These are phyloP conservation scores for Ochlodes sylvanus DNA, from an alignment of 2,888 invertebrate genomes.

Conservation along the genomic window DNA sequence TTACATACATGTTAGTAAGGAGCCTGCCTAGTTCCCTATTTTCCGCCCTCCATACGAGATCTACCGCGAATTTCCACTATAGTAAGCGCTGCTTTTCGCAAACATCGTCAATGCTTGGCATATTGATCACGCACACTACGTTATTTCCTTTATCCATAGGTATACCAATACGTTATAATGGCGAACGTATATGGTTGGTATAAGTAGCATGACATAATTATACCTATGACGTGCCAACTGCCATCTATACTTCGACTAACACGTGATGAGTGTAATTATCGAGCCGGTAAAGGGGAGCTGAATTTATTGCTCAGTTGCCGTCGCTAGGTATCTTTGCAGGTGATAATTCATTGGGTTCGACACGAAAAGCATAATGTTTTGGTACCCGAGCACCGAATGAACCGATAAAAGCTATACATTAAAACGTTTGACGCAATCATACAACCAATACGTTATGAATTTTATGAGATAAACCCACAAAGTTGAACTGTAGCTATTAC, in stretches of 20 bases:
- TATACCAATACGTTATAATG: too few relatives aligned
- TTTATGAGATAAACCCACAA: background rate
- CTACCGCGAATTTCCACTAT: too few relatives aligned
- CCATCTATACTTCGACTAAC: background rate
- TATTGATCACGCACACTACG: too few relatives aligned
- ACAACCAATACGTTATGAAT: background rate
- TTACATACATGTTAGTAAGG: too few relatives aligned
- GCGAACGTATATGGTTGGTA: too few relatives aligned
- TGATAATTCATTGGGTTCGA: background rate
- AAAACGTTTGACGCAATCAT: background rate
- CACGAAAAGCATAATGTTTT: background rate
- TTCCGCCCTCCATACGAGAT: too few relatives aligned
- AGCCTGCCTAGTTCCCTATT: too few relatives aligned
- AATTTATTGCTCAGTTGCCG: background rate
- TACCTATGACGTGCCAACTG: background rate
- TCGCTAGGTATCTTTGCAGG: background rate
- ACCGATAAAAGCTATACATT: constrained; percentile 1
- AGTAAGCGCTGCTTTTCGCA: too few relatives aligned
- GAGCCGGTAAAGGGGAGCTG: too few relatives aligned
- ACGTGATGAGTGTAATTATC: background rate
- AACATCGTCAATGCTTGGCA: too few relatives aligned
- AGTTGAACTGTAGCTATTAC: background rate
- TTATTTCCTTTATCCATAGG: too few relatives aligned
- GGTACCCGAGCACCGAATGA: background rate
- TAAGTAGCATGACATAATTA: too few relatives aligned